Evolutionary conservation across 2,797 vertebrate species (phyloP).

Genomic region (Petrocephalus sullivani): DNA sequence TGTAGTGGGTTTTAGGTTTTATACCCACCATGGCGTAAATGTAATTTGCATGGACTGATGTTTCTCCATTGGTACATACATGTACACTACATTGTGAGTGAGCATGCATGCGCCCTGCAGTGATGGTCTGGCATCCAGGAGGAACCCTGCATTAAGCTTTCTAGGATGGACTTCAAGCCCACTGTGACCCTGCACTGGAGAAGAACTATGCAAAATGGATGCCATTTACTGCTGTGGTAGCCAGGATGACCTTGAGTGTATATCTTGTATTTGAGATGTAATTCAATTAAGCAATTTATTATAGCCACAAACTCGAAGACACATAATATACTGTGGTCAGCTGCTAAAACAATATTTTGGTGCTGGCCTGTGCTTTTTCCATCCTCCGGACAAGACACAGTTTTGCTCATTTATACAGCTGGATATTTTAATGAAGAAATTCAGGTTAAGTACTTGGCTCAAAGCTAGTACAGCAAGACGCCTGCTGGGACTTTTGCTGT

Average conservation of each 20-base stretch:
- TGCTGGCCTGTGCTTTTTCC: not conserved
- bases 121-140: not conserved
- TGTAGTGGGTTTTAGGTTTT: not conserved
- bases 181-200: not conserved
- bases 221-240: not conserved
- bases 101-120: too few relatives aligned
- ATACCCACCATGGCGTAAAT: not conserved
- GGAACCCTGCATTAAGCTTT: not conserved
- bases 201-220: not conserved
- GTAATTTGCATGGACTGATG: not conserved
- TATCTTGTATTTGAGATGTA: not conserved
- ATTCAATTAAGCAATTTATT: slow-evolving; percentile 4
- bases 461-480: not conserved
- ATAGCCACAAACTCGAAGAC: not conserved
- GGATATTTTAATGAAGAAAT: slow-evolving; percentile 8
- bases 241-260: not conserved
- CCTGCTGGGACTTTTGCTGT: not conserved
- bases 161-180: not conserved
- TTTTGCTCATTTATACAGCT: not conserved
- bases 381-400: not conserved
- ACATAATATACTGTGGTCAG: not conserved
- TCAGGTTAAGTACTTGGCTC: not conserved
- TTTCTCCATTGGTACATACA: too few relatives aligned
- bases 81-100: not conserved
- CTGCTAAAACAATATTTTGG: not conserved